phyloP scores from a whole-genome alignment of 2,888 invertebrate genomes.

The Clivina fossor region DNA sequence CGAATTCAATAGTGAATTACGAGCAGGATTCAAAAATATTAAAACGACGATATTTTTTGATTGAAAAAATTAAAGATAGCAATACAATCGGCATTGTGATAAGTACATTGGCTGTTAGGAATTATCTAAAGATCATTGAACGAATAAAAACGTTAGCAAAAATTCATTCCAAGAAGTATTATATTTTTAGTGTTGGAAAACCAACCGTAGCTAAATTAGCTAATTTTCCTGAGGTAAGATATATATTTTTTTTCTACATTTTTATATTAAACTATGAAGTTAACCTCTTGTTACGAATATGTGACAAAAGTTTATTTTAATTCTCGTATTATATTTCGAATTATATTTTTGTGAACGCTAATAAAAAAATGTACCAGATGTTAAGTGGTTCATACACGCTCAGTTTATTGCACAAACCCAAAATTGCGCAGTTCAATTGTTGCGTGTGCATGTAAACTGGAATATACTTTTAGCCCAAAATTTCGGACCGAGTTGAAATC shows the following conservation, averaged over 20 bases:
- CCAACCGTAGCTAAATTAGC: slow-evolving; percentile 93
- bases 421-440: too few species aligned
- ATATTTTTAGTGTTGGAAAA: slow-evolving; percentile 91
- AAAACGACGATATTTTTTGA: slow-evolving; percentile 76
- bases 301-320: slow-evolving; percentile 3
- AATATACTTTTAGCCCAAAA: too few species aligned
- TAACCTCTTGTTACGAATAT: too few species aligned
- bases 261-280: too few species aligned
- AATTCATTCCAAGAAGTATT: slow-evolving; percentile 80
- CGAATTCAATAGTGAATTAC: slow-evolving; percentile 48
- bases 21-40: slow-evolving; percentile 62
- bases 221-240: slow-evolving; percentile 82
- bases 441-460: too few species aligned
- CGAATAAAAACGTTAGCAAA: slow-evolving; percentile 73
- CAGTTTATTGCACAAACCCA: too few species aligned
- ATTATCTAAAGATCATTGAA: slow-evolving; percentile 74
- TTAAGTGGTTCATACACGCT: too few species aligned
- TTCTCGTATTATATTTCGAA: not conserved
- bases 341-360: too few species aligned
- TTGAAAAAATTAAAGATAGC: slow-evolving; percentile 92
- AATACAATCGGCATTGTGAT: slow-evolving; percentile 83
- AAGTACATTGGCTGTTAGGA: slow-evolving; percentile 85
- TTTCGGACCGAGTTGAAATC: too few species aligned
- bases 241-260: not conserved
- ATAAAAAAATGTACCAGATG: too few species aligned